Percentiles rank a stretch among this genome's conserved stretches.
phyloP scores from a whole-genome alignment of 2,113 vertebrate genomes.

The Chinchilla lanigera region DNA sequence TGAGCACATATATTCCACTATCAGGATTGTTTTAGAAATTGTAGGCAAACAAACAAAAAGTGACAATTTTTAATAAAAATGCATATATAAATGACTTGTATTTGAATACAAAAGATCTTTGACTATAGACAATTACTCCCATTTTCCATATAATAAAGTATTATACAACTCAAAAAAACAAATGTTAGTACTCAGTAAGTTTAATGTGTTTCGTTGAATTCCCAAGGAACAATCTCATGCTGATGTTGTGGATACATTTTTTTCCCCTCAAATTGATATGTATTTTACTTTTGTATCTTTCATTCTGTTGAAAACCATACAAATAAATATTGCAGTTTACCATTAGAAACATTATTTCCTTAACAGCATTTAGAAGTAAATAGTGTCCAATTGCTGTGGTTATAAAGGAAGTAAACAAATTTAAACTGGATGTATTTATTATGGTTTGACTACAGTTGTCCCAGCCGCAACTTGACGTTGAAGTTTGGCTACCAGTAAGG shows the following conservation, averaged over 20 bases:
- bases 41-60: background rate
- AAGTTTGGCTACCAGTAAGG: accelerated
- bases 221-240: background rate
- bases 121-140: background rate
- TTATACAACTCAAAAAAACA: background rate
- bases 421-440: background rate
- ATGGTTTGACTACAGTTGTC: background rate
- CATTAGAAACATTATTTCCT: background rate
- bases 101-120: background rate
- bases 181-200: background rate
- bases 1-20: background rate
- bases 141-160: background rate
- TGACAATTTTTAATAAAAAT: background rate
- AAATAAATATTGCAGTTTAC: background rate
- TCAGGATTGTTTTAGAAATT: background rate
- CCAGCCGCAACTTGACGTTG: background rate
- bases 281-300: background rate
- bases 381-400: background rate
- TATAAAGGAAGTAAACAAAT: background rate
- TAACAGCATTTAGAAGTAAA: background rate
- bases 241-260: background rate
- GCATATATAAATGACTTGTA: background rate
- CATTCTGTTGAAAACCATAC: background rate
- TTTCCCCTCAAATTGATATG: background rate
- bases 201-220: background rate